phyloP scores from a whole-genome alignment of 2,888 invertebrate species.

The Ophion costatus region DNA sequence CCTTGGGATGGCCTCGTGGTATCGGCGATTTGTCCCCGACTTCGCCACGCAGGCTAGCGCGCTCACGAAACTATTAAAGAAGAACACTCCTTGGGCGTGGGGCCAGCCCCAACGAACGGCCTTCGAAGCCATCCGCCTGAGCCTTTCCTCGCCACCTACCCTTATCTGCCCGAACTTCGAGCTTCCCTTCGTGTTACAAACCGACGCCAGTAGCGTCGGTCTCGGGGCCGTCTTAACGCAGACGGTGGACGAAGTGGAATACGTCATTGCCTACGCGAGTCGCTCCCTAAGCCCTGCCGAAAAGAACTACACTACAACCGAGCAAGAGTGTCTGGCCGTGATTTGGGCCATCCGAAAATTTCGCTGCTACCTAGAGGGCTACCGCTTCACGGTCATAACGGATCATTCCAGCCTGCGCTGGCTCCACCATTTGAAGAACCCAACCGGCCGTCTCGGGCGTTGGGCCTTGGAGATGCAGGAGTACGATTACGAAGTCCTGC shows the following conservation, averaged over 20 bases:
- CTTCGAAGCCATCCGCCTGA: conserved; percentile 28
- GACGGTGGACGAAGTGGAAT: conserved; percentile 29
- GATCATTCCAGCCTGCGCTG: conserved; percentile 69
- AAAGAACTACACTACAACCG: conserved; percentile 19
- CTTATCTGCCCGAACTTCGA: conserved; percentile 64
- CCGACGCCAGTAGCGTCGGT: conserved; percentile 63
- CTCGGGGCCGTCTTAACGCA: conserved; percentile 65
- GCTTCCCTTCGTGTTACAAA: conserved; percentile 52
- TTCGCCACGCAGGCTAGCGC: conserved; percentile 17
- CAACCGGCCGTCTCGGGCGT: conserved; percentile 42
- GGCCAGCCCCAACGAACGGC: conserved; percentile 24
- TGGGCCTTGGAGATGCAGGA: too few relatives aligned
- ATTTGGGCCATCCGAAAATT: too few relatives aligned
- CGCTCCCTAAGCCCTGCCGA: conserved; percentile 1
- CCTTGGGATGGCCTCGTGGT: conserved; percentile 45
- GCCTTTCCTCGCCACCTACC: conserved; percentile 57
- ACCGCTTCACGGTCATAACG: conserved; percentile 60
- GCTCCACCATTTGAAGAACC: conserved; percentile 66
- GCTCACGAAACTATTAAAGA: conserved; percentile 20
- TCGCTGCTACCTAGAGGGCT: conserved; percentile 65
- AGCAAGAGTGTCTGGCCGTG: too few relatives aligned
- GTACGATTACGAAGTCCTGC: too few relatives aligned
- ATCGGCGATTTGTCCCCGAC: conserved; percentile 38
- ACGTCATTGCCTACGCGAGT: conserved; percentile 52
- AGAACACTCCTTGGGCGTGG: conserved; percentile 47